phyloP scores from a whole-genome alignment of 1,140 invertebrate species.

The Lasioglossum albipes region DNA sequence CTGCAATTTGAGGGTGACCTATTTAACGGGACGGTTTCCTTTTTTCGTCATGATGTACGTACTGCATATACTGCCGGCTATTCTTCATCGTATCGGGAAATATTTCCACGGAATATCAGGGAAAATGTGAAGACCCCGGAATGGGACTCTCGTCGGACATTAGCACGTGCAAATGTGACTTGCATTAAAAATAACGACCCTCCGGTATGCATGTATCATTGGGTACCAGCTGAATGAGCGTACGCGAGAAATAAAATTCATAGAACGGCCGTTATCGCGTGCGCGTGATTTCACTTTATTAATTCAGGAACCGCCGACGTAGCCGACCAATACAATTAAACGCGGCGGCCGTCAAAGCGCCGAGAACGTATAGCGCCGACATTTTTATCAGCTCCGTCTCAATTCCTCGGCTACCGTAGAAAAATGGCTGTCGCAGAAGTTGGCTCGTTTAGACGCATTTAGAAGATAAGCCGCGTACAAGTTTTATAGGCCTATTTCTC shows the following conservation, averaged over 20 bases:
- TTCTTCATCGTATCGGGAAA: constrained; percentile 9
- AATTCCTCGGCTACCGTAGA: background rate
- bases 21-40: background rate
- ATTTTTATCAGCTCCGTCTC: background rate
- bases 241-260: background rate
- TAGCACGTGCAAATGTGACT: constrained; percentile 9
- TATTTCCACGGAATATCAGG: constrained; percentile 2
- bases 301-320: too few species aligned
- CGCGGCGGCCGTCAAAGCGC: too few species aligned
- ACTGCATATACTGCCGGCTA: background rate
- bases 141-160: background rate
- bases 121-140: constrained; percentile 23
- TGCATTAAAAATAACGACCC: constrained; percentile 18
- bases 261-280: background rate
- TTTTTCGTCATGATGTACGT: too few species aligned
- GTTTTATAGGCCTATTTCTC: constrained; percentile 20
- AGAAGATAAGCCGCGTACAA: constrained; percentile 21
- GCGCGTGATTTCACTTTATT: background rate
- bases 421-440: constrained; percentile 22
- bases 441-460: constrained; percentile 7
- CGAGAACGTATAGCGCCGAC: background rate
- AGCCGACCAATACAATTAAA: too few species aligned
- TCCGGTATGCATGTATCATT: background rate
- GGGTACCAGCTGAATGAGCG: background rate
- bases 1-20: background rate